Evolutionary conservation across 2,113 vertebrate species (phyloP), one percentile per base, ranked within the genome.

Genomic region (Rhadina sibilatrix): DNA sequence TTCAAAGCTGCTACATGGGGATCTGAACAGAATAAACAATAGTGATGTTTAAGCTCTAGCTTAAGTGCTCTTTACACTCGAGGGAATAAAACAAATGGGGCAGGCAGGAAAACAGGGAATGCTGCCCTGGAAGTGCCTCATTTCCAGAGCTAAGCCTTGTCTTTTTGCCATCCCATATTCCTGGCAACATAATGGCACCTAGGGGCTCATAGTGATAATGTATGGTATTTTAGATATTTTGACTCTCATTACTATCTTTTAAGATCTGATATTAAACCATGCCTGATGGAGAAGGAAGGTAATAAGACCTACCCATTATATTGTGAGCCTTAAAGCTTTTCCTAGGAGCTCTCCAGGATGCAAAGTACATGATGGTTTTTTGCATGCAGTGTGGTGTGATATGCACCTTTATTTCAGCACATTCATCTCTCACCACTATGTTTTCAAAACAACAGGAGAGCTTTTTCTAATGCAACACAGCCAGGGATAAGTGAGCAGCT

Each of bases 51-150:
- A 70, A 69, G 37, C 53, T 42, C 27, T 27, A 15, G 57, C 31
- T 49, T 31, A 61, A 49, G 16, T 14, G 6, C 15, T 87, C 23
- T 66, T 87, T 65, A 20, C 14, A 4, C 11, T 64, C 0, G 0
- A 76, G 18, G n/a, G 15, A 78, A 25, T 49, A 52, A 70, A 72
- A 44, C 3, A 40, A 54, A 71, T 2, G 11, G 12, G 16, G 18
- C 1, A 1, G 47, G 47, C 12, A 69, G 70, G 30, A 47, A 61
- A 80, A 38, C 1, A 7, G 22, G 40, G 22, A 65, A 7, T 1
- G 3, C 19, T 61, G 46, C 42, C 74, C 50, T 56, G 42, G 42
- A 24, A 23, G 28, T 3, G 11, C 19, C 33, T 22, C 6, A 2
- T n/a, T 83, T 72, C 31, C 63, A 65, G 52, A 75, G 42, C 38